A percentile compares a stretch with the other conserved stretches of the same genome.
Conservation (phyloP, 2,888 invertebrate species). For the Sphaeridia pumilis region DNA sequence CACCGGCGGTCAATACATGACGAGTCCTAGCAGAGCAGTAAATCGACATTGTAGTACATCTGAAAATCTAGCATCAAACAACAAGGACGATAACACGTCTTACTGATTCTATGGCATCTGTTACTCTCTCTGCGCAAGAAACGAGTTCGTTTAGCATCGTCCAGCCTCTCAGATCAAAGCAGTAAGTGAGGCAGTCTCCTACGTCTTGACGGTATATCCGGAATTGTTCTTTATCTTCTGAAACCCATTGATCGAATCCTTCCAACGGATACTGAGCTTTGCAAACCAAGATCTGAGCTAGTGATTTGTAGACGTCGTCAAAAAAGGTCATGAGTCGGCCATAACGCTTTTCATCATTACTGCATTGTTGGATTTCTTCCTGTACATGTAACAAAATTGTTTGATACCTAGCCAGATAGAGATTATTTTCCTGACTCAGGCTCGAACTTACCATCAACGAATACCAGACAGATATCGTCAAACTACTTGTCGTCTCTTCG, state of each 20-base stretch:
- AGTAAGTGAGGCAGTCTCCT: conserved; percentile 32
- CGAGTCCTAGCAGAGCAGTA: conserved; percentile 17
- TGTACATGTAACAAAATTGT: conserved; percentile 7
- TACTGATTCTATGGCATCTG: conserved; percentile 26
- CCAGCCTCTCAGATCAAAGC: conserved; percentile 33
- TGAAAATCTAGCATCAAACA: neutral
- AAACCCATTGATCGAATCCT: conserved; percentile 25
- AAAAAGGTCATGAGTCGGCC: conserved; percentile 32
- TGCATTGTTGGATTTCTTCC: conserved; percentile 31
- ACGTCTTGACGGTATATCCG: conserved; percentile 34
- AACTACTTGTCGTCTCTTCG: conserved; percentile 32
- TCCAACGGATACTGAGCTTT: conserved; percentile 29
- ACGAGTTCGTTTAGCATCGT: conserved; percentile 33
- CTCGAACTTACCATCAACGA: conserved; percentile 27
- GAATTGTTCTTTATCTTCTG: conserved; percentile 33
- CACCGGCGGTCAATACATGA: conserved; percentile 20
- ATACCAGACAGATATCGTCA: conserved; percentile 34
- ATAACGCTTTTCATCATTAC: conserved; percentile 26
- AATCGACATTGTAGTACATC: neutral
- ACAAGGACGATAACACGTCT: no score
- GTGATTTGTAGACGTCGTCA: conserved; percentile 33
- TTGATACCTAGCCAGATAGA: neutral
- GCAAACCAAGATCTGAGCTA: conserved; percentile 30
- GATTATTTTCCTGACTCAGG: neutral
- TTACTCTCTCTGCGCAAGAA: conserved; percentile 23